Evolutionary conservation across 2,797 vertebrate genomes (phyloP).

Genomic region (Hirundo rustica): DNA sequence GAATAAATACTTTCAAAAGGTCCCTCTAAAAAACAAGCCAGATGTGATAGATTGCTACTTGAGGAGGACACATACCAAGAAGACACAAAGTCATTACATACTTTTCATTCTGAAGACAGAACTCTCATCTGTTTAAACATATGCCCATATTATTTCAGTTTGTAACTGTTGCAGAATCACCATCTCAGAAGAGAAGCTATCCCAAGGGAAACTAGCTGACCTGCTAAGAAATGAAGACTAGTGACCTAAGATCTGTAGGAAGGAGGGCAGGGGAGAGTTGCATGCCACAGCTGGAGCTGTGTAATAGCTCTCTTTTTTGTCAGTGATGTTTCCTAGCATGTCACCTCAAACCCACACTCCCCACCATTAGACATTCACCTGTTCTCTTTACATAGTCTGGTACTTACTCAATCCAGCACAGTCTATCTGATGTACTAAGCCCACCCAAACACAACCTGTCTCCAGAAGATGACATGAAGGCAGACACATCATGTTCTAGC

Average conservation of each 20-base stretch:
- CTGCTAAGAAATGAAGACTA: not conserved
- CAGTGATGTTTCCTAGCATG: not conserved
- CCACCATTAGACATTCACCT: accelerated
- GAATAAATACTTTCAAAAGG: not conserved
- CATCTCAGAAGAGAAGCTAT: not conserved
- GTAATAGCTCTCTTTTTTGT: not conserved
- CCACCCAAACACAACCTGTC: not conserved
- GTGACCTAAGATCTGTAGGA: not conserved
- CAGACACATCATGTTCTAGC: not conserved
- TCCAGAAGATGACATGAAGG: not conserved
- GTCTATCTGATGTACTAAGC: not conserved
- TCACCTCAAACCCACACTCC: not conserved
- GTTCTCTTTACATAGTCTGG: not conserved
- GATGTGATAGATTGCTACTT: not conserved
- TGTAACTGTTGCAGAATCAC: not conserved
- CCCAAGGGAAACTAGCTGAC: not conserved
- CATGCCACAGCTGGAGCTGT: not conserved
- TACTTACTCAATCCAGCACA: not conserved
- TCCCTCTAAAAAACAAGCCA: not conserved
- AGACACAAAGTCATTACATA: not conserved
- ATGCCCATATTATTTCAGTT: not conserved
- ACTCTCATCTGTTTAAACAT: not conserved
- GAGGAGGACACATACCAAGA: not conserved
- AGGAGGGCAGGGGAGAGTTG: not conserved
- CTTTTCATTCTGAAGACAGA: not conserved